Conservation (phyloP, 1,140 invertebrate genomes). For the Pseudobourletiella spinata region DNA sequence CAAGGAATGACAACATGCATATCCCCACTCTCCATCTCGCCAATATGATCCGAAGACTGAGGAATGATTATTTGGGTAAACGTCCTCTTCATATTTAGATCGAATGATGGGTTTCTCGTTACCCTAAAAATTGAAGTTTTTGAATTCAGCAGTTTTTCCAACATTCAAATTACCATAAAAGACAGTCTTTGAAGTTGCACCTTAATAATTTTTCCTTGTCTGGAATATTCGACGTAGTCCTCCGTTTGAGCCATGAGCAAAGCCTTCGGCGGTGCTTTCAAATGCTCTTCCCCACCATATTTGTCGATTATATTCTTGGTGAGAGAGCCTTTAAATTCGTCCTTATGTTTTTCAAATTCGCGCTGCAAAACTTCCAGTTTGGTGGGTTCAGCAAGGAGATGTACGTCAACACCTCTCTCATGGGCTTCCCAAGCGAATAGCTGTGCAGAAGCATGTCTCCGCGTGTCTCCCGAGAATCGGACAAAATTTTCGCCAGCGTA, state of each 20-base stretch:
- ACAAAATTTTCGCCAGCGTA: conserved; percentile 96
- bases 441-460: conserved; percentile 79
- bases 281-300: conserved; percentile 87
- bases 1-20: conserved; percentile 88
- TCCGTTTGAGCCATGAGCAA: conserved; percentile 90
- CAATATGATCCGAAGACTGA: conserved; percentile 94
- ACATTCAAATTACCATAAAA: too few relatives aligned
- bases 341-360: conserved; percentile 82
- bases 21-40: conserved; percentile 87
- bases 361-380: conserved; percentile 86
- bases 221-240: conserved; percentile 90
- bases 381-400: conserved; percentile 93
- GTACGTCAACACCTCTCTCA: conserved; percentile 87
- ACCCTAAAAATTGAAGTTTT: too few relatives aligned
- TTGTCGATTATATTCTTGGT: conserved; percentile 69
- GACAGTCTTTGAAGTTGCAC: too few relatives aligned
- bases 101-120: conserved; percentile 75
- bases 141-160: too few relatives aligned
- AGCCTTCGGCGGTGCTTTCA: conserved; percentile 73
- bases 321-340: conserved; percentile 66
- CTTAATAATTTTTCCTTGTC: conserved; percentile 75
- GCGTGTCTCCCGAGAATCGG: conserved; percentile 85
- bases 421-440: conserved; percentile 98
- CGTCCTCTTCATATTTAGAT: conserved; percentile 92
- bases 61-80: conserved; percentile 84